Evolutionary conservation across 1,140 invertebrate genomes (phyloP), one percentile per base, ranked within the genome.

Genomic region (Sitobion miscanthi): DNA sequence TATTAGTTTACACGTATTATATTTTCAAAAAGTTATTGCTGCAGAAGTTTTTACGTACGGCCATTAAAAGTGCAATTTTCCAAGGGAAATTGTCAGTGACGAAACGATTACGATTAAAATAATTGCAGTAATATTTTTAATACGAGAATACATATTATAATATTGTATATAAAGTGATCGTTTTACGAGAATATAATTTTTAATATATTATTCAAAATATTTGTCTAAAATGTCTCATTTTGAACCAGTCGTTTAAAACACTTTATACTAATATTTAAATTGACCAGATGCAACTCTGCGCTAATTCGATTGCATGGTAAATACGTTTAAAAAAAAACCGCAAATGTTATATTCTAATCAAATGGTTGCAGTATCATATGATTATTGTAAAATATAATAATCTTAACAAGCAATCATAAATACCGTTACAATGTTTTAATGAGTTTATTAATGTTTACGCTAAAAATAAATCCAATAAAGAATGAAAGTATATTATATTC

Each of bases 401-500:
- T 69, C 30, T 69, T 69, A 69, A 77, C 62, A 77, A n/a, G 62
- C 62, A 30, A 35, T 77, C 62, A n/a, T 77, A 77, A 77, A 77
- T 77, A 77, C 62, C 62, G 62, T n/a, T 77, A n/a, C 30, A 35
- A 77, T 69, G 3, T 77, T n/a, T 0, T 17, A 77, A n/a, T 77
- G 30, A 77, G 17, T 77, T 77, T 77, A 77, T 77, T 77, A 77
- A 77, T 77, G 62, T 30, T 17, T n/a, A 77, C 4, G 62, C 62
- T 77, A n/a, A 77, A 77, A 77, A 77, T 77, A 77, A 77, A 77
- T 77, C 14, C 62, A 77, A 77, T 77, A 77, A 77, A 77, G 21
- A n/a, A n/a, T 77, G n/a, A n/a, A 77, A 77, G 62, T 77, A 17
- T n/a, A 6, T 77, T n/a, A 6, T 77, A 77, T n/a, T n/a, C 30